phyloP scores from a whole-genome alignment of 2,888 invertebrate genomes.

The Drosophila acutilabella region DNA sequence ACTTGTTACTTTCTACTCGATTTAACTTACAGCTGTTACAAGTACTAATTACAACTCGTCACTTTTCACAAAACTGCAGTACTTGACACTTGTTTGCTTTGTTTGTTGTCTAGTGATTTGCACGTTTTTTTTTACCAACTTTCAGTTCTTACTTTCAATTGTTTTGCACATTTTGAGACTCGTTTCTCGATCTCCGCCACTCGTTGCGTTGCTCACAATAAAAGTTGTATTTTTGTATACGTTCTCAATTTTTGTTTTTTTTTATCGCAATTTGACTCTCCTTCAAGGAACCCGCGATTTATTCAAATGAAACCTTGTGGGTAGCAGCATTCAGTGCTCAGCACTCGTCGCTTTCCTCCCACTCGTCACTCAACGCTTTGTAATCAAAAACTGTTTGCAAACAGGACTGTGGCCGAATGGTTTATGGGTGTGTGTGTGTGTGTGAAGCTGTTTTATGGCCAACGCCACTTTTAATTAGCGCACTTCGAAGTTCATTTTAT shows the following conservation, averaged over 20 bases:
- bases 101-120: too few species aligned
- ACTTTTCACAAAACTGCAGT: too few species aligned
- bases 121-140: neutral
- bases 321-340: constrained; percentile 4
- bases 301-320: constrained; percentile 28
- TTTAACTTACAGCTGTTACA: too few species aligned
- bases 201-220: neutral
- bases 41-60: too few species aligned
- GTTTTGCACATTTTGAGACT: neutral
- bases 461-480: constrained; percentile 65
- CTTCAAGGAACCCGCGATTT: neutral
- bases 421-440: constrained; percentile 7
- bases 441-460: constrained; percentile 39
- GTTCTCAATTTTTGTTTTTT: neutral
- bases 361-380: constrained; percentile 36
- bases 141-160: neutral
- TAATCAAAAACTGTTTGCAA: constrained; percentile 61
- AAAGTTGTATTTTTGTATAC: constrained; percentile 18
- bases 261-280: constrained; percentile 4
- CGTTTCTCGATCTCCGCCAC: constrained; percentile 2
- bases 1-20: too few species aligned
- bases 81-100: too few species aligned
- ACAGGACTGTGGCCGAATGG: constrained; percentile 24
- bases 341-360: neutral
- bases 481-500: constrained; percentile 60